A percentile compares a stretch with the other conserved stretches of the same genome.
phyloP scores from a whole-genome alignment of 2,888 invertebrate genomes.

The Tachina grossa region DNA sequence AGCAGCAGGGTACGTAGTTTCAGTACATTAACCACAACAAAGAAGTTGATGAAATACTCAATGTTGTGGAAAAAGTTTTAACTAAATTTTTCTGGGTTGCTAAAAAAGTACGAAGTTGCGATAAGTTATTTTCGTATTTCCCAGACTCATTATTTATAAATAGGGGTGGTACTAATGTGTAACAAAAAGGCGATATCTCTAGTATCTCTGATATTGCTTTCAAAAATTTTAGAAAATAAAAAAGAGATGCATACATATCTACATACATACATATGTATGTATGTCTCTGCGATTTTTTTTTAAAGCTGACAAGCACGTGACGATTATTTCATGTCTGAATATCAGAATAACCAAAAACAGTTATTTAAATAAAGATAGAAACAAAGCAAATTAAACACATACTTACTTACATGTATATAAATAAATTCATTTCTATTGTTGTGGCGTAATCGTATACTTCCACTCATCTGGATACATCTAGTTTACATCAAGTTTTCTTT shows the following conservation, averaged over 20 bases:
- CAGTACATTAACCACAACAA: too few species aligned
- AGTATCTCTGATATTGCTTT: not conserved
- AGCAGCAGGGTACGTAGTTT: too few species aligned
- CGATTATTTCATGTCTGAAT: not conserved
- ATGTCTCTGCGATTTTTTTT: not conserved
- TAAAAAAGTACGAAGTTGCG: not conserved
- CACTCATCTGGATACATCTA: not conserved
- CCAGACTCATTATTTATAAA: too few species aligned
- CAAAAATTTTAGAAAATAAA: not conserved
- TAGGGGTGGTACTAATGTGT: not conserved
- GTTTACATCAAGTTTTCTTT: not conserved
- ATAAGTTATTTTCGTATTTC: too few species aligned
- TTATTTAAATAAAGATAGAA: conserved; percentile 38
- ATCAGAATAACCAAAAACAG: conserved; percentile 1
- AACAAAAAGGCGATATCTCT: not conserved
- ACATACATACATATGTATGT: too few species aligned
- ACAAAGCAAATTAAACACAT: not conserved
- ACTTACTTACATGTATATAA: not conserved
- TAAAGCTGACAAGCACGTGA: conserved; percentile 37
- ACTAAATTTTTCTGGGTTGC: too few species aligned
- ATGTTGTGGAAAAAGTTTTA: too few species aligned
- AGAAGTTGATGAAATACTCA: too few species aligned
- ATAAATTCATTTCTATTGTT: conserved; percentile 10
- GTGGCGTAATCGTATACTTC: not conserved
- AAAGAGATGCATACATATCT: not conserved